Evolutionary conservation across 1,140 invertebrate genomes (phyloP).

Genomic region (Pseudomyrmex gracilis): DNA sequence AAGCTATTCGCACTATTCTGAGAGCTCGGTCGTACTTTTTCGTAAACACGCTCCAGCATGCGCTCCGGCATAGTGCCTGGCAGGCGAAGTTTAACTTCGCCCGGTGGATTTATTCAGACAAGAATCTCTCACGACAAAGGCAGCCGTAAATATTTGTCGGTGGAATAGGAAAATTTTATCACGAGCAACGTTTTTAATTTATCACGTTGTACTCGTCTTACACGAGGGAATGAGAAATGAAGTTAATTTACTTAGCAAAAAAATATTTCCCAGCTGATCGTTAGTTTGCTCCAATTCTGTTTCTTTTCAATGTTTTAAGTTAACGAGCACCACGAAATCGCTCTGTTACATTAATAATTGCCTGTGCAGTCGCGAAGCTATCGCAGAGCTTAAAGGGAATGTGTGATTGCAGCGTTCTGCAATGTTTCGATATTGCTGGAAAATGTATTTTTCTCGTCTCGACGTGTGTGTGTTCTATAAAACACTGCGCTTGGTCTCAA

Average conservation of each 20-base stretch:
- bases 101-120: slow-evolving; percentile 53
- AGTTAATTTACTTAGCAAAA: too few relatives aligned
- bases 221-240: background rate
- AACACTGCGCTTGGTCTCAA: background rate
- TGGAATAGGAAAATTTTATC: slow-evolving; percentile 29
- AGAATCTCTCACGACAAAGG: slow-evolving; percentile 44
- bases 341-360: too few relatives aligned
- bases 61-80: slow-evolving; percentile 25
- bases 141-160: slow-evolving; percentile 48
- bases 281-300: too few relatives aligned
- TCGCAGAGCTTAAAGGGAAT: too few relatives aligned
- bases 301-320: too few relatives aligned
- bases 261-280: too few relatives aligned
- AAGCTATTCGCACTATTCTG: slow-evolving; percentile 60
- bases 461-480: background rate
- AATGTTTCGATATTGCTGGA: too few relatives aligned
- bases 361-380: too few relatives aligned
- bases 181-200: background rate
- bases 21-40: slow-evolving; percentile 54
- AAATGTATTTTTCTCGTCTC: too few relatives aligned
- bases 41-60: slow-evolving; percentile 56
- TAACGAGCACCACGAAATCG: too few relatives aligned
- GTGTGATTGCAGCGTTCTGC: too few relatives aligned
- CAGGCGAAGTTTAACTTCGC: slow-evolving; percentile 50
- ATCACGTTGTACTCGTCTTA: background rate